phyloP scores from a whole-genome alignment of 2,113 vertebrate genomes.

The Tragelaphus imberbis region DNA sequence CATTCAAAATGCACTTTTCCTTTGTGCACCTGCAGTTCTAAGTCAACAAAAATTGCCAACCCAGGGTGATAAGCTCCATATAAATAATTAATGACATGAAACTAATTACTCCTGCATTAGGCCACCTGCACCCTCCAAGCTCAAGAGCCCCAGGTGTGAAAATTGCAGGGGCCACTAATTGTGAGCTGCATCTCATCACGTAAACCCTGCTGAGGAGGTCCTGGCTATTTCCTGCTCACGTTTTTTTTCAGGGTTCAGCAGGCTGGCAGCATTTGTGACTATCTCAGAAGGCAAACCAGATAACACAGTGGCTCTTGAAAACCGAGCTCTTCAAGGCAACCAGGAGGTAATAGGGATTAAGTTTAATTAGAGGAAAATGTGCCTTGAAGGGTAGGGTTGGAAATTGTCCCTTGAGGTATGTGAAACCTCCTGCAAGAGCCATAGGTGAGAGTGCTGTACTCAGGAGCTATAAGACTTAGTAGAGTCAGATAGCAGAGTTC shows the following conservation, averaged over 20 bases:
- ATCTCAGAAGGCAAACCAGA: conserved; percentile 30
- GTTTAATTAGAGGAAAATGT: conserved; percentile 58
- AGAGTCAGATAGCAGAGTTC: background rate
- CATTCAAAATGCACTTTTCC: conserved; percentile 22
- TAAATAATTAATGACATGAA: conserved; percentile 77
- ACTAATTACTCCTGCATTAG: conserved; percentile 72
- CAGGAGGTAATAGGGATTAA: conserved; percentile 58
- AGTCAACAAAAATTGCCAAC: conserved; percentile 69
- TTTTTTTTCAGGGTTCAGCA: conserved; percentile 40
- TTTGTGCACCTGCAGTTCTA: conserved; percentile 71
- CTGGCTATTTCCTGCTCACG: conserved; percentile 40
- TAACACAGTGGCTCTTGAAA: conserved; percentile 19
- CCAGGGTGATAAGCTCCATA: conserved; percentile 73
- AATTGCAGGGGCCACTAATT: conserved; percentile 69
- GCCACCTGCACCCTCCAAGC: conserved; percentile 75
- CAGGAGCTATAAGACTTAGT: background rate
- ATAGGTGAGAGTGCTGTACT: background rate
- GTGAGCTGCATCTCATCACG: conserved; percentile 63
- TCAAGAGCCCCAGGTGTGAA: conserved; percentile 73
- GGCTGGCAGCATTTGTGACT: conserved; percentile 5
- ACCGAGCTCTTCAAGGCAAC: conserved; percentile 1
- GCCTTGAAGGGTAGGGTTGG: conserved; percentile 42
- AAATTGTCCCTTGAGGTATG: conserved; percentile 41
- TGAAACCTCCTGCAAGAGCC: background rate
- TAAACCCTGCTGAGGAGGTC: conserved; percentile 31